Evolutionary conservation across 2,888 invertebrate species (phyloP), one percentile per base, ranked within the genome.

Genomic region (Allolobophora icterica): DNA sequence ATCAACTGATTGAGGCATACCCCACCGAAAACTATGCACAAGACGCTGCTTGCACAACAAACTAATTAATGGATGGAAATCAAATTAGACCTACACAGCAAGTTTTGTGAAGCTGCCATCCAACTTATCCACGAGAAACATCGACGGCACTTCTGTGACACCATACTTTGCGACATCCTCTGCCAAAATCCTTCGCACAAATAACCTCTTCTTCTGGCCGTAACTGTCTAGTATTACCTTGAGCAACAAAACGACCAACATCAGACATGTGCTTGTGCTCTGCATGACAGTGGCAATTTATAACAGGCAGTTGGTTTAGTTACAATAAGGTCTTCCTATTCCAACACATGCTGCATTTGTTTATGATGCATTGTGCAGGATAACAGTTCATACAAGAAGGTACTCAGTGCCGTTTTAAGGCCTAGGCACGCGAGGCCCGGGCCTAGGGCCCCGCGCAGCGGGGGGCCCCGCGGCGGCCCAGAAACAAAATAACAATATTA

Each of bases 151-250:
- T 33, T 92, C 91, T 24, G 90, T 92, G 91, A 94, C 93, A 13
- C 94, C 94, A 93, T 93, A 94, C 92, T 94, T 94, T 19, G 91
- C 91, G 35, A 94, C 94, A 11, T 93, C 91, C 34, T 93, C 92
- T 33, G 93, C 93, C 90, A 93, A 87, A 94, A 94, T 94, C 19
- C 94, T 90, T 17, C 94, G 91, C 30, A 94, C 93, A 24, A 94
- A 91, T 8, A 94, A 89, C 38, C 92, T 92, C 24, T 91, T 91
- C 83, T 93, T 91, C 83, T 93, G 92, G 24, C 92, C 90, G 40
- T 92, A 92, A 90, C 94, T 92, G 91, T 94, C 95, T 91, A 94
- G 93, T 90, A 94, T 94, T n/a, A 94, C 93, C 94, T 94, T 92
- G 33, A 38, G 35, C 40, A 90, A 89, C 30, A 91, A 35, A 30